Base-by-base conservation (phyloP, 2,888 invertebrate genomes). In the Endomychus coccineus region DNA sequence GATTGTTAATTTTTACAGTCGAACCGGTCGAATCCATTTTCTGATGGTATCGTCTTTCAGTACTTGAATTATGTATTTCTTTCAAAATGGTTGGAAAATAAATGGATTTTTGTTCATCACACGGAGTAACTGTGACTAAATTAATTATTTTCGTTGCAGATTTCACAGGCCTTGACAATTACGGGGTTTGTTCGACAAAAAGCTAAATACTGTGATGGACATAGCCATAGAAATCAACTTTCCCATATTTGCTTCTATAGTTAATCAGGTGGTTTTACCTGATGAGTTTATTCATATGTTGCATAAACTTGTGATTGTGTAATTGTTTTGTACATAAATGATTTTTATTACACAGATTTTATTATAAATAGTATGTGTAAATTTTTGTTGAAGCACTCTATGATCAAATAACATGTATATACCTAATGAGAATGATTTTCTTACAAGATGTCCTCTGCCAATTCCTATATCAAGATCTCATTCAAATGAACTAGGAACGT, bases 91-190 rank as follows among this genome's bases (percentile, higher is more conserved):
- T 5, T 9, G 9, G 19, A 19, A 19, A 19, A 5, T 19, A 19
- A 19, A 6, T 9, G 5, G 9, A 19, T 5, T 19, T 19, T 19
- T 6, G 9, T 19, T 19, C 5, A 19, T 9, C 19, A 6, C 7
- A 7, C 6, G 9, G 9, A 19, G 19, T 19, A 6, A 6, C 7
- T 6, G 5, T 31, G 2, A 11, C 7, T 12, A 7, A 31, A n/a
- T 19, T 4, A n/a, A 12, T 10, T 46, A 43, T 56, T 56, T 45
- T 44, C 42, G 45, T 58, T 58, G 45, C 70, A 80, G 80, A 74
- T 80, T 79, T 73, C 80, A 80, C 72, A 79, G 80, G 77, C 80
- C 80, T 80, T 80, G 80, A 80, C 80, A 76, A 74, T 77, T 75
- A 74, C 71, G 70, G 71, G 61, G 58, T 66, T 61, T 69, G 67